Conservation (phyloP, 2,113 vertebrate genomes). For the Nibea coibor region DNA sequence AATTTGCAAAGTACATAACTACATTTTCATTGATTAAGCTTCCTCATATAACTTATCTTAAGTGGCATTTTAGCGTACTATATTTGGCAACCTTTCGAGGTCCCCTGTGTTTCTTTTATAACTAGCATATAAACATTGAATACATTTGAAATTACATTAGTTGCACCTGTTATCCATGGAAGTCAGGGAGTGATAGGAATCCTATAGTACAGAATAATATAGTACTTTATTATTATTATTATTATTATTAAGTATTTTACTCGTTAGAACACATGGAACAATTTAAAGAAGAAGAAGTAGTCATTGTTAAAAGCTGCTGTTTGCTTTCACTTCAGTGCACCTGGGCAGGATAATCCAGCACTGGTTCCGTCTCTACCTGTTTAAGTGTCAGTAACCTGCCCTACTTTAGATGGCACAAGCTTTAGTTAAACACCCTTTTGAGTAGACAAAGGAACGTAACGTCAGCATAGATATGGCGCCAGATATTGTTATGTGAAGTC, state of each 20-base stretch:
- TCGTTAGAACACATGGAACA: too few species aligned
- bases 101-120: not conserved
- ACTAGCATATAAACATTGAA: not conserved
- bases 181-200: too few species aligned
- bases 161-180: not conserved
- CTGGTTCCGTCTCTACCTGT: not conserved
- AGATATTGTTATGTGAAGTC: not conserved
- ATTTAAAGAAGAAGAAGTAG: too few species aligned
- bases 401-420: not conserved
- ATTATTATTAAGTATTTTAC: too few species aligned
- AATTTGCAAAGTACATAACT: not conserved
- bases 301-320: not conserved
- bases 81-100: not conserved
- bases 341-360: too few species aligned
- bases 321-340: not conserved
- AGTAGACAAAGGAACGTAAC: not conserved
- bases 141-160: not conserved
- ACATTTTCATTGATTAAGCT: not conserved
- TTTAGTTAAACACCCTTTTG: slow-evolving; percentile 37
- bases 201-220: too few species aligned
- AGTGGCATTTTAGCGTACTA: not conserved
- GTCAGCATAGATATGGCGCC: not conserved
- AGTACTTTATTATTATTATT: too few species aligned
- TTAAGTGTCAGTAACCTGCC: not conserved
- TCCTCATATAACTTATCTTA: not conserved